phyloP scores from a whole-genome alignment of 1,140 invertebrate genomes.

The Frieseomelitta varia region DNA sequence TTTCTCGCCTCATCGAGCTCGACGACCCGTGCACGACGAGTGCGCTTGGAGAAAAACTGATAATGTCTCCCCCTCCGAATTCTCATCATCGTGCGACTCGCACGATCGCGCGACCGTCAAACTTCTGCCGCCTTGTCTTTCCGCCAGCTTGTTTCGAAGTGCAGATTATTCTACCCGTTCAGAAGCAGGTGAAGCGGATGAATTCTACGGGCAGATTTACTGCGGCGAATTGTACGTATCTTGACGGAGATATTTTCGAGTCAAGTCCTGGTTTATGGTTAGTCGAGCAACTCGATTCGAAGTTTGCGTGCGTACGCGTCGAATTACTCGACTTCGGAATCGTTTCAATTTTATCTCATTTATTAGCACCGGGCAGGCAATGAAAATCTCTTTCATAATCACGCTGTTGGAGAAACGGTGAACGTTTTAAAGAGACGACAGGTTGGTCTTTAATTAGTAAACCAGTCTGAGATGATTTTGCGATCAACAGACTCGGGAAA shows the following conservation, averaged over 20 bases:
- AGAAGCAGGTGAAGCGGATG: neutral
- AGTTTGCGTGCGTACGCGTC: too few relatives aligned
- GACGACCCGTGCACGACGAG: too few relatives aligned
- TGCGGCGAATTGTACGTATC: neutral
- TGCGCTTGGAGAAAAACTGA: neutral
- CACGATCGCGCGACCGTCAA: too few relatives aligned
- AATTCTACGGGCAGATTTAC: neutral
- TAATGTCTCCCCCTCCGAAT: neutral
- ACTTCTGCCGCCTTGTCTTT: neutral
- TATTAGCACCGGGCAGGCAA: too few relatives aligned
- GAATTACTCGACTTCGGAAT: too few relatives aligned
- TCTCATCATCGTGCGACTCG: too few relatives aligned
- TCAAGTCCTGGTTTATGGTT: neutral
- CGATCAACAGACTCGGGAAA: neutral
- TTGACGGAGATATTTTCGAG: neutral
- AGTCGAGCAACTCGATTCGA: neutral
- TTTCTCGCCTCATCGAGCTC: conserved; percentile 15
- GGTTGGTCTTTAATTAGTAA: too few relatives aligned
- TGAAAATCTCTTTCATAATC: too few relatives aligned
- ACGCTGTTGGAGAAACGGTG: too few relatives aligned
- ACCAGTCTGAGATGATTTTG: neutral
- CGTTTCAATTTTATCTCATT: too few relatives aligned
- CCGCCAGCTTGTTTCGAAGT: neutral
- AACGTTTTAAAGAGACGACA: too few relatives aligned
- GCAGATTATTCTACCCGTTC: neutral